Evolutionary conservation across 1,140 invertebrate genomes (phyloP), one percentile per base, ranked within the genome.

Genomic region (Chlorops oryzae): DNA sequence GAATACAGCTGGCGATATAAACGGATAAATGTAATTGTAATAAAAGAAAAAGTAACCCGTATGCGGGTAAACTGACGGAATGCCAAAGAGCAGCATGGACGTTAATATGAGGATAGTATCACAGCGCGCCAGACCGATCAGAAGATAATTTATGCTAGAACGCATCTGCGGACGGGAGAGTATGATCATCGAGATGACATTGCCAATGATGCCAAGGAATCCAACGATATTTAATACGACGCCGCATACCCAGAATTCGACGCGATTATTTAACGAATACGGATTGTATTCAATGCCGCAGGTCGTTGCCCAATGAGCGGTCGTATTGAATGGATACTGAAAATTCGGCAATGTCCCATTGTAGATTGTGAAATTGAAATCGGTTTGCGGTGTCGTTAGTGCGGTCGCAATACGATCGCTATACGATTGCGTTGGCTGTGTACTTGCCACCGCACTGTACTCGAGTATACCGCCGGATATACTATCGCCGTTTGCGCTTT

Each of bases 71-170:
- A 97, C 81, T 5, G 87, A 85, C 4, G 86, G 84, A 49, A 96
- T 75, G 2, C 89, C 89, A 68, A 94, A 93, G 12, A 96, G 80
- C 57, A 95, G 78, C 39, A 94, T 81, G 21, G 91, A 88, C 10
- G 88, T 87, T 40, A 92, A 77, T 40, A 96, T 88, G 45, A 96
- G 80, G 41, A 92, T 78, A 1, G 88, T 90, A 76, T 96, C 93
- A 74, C 90, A 93, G 59, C 88, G 81, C 1, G 94, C 92, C 25
- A 96, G 78, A 2, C 91, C 91, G 34, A 90, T 90, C 4, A 96
- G 80, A 50, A 95, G 80, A 63, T 92, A 93, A 75, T 96, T 96
- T 57, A 96, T 93, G 56, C 91, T 93, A 7, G 90, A 93, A 57
- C 86, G 82, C 92, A 96, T 96, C 62, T 94, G 90, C 0, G 90